Evolutionary conservation across 2,888 invertebrate species (phyloP).

Genomic region (Dryomyza anilis): DNA sequence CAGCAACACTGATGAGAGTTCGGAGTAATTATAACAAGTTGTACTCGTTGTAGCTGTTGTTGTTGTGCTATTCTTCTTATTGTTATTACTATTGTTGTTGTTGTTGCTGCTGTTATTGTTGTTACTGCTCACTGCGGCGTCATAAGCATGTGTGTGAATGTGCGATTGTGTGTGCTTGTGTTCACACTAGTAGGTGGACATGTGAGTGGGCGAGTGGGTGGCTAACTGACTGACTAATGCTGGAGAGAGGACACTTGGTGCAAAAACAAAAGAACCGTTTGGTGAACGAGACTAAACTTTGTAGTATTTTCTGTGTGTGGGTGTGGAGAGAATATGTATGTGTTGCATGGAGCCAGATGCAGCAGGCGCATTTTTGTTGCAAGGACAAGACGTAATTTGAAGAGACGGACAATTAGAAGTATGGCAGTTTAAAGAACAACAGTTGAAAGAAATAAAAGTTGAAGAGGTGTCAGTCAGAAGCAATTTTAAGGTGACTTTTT

Average conservation of each 20-base stretch:
- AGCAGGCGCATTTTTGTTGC: no score
- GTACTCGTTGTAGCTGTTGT: conserved; percentile 29
- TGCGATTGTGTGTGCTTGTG: conserved; percentile 27
- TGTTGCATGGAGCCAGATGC: no score
- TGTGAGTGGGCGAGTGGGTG: not conserved
- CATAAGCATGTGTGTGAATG: not conserved
- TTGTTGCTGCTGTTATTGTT: conserved; percentile 23
- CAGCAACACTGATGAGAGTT: conserved; percentile 26
- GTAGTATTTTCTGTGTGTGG: no score
- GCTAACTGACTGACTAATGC: not conserved
- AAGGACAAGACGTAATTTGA: no score
- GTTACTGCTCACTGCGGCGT: not conserved
- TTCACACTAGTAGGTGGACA: not conserved
- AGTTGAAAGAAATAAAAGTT: no score
- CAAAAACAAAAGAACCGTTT: not conserved
- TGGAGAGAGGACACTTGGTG: not conserved
- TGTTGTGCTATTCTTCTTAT: no score
- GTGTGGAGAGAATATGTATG: no score
- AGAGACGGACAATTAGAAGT: no score
- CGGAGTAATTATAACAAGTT: conserved; percentile 49
- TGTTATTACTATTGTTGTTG: conserved; percentile 26
- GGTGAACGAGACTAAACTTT: not conserved
- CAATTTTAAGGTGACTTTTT: no score
- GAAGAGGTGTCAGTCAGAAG: no score
- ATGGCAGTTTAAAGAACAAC: no score